phyloP scores from a whole-genome alignment of 2,113 vertebrate species.

The Nothoprocta perdicaria region DNA sequence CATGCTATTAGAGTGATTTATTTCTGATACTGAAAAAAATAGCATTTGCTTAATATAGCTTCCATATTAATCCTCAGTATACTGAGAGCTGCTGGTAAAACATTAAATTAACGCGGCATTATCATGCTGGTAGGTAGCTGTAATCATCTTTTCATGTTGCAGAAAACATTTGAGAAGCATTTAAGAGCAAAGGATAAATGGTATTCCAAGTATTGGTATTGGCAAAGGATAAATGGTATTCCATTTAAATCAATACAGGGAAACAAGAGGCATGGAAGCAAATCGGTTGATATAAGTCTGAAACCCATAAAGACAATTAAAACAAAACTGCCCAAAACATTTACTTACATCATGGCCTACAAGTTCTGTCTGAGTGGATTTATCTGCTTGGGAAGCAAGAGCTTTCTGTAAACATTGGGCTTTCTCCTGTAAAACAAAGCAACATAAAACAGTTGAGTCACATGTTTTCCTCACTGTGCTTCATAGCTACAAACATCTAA shows the following conservation, averaged over 20 bases:
- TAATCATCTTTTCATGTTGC: conserved; percentile 57
- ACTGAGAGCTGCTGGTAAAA: conserved; percentile 38
- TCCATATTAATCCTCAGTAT: conserved; percentile 39
- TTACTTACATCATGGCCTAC: conserved; percentile 90
- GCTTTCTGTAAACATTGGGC: conserved; percentile 85
- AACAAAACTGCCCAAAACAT: conserved; percentile 20
- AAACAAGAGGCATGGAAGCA: conserved; percentile 45
- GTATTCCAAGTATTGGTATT: background rate
- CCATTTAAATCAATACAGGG: conserved; percentile 26
- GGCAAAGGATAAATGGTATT: conserved; percentile 45
- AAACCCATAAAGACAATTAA: conserved; percentile 59
- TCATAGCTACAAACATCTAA: background rate
- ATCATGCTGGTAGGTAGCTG: conserved; percentile 1
- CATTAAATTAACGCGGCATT: conserved; percentile 52
- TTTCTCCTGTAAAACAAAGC: conserved; percentile 85
- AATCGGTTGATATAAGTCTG: conserved; percentile 40
- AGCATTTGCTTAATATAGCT: conserved; percentile 1
- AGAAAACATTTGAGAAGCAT: conserved; percentile 44
- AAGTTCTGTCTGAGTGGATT: conserved; percentile 93
- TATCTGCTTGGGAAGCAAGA: conserved; percentile 88
- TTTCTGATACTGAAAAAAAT: conserved; percentile 18
- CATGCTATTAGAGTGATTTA: conserved; percentile 50
- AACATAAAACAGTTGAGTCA: conserved; percentile 18
- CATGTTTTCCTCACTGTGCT: background rate
- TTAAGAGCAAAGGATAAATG: conserved; percentile 61